A percentile compares a stretch with the other conserved stretches of the same genome.
phyloP scores from a whole-genome alignment of 2,888 invertebrate species.

The Diplolepis rosae region DNA sequence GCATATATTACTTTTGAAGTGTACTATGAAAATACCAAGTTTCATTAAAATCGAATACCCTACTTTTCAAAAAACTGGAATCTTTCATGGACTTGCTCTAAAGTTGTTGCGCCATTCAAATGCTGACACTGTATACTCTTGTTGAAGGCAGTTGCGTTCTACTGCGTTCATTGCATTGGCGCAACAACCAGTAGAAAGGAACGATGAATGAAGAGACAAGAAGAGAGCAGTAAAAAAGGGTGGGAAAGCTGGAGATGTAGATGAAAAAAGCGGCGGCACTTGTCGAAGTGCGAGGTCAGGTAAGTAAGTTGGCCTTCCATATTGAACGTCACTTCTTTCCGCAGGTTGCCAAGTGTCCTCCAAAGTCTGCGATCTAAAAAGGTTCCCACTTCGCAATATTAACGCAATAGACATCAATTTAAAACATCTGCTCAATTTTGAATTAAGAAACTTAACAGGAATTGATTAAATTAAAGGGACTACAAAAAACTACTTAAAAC shows the following conservation, averaged over 20 bases:
- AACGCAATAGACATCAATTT: constrained; percentile 6
- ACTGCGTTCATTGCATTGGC: not conserved
- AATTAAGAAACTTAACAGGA: too few relatives aligned
- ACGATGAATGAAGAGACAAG: not conserved
- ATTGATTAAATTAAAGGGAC: too few relatives aligned
- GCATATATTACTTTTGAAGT: too few relatives aligned
- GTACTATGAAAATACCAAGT: too few relatives aligned
- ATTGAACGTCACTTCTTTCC: constrained; percentile 11
- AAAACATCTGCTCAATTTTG: too few relatives aligned
- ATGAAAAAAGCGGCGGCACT: not conserved
- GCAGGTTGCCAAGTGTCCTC: not conserved
- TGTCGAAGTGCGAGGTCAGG: constrained; percentile 22
- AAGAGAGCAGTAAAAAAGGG: not conserved
- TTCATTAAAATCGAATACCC: too few relatives aligned
- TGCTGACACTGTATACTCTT: not conserved
- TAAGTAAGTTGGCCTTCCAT: constrained; percentile 26
- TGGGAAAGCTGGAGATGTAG: not conserved
- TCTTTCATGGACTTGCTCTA: too few relatives aligned
- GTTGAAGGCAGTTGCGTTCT: not conserved
- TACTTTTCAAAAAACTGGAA: too few relatives aligned
- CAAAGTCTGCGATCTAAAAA: constrained; percentile 20
- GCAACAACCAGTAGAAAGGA: not conserved
- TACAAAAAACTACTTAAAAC: too few relatives aligned
- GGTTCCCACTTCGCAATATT: not conserved
- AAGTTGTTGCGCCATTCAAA: constrained; percentile 1